These are phyloP conservation scores for Scaptomyza flava DNA, from an alignment of 2,888 invertebrate species.

Conservation along the genomic window DNA sequence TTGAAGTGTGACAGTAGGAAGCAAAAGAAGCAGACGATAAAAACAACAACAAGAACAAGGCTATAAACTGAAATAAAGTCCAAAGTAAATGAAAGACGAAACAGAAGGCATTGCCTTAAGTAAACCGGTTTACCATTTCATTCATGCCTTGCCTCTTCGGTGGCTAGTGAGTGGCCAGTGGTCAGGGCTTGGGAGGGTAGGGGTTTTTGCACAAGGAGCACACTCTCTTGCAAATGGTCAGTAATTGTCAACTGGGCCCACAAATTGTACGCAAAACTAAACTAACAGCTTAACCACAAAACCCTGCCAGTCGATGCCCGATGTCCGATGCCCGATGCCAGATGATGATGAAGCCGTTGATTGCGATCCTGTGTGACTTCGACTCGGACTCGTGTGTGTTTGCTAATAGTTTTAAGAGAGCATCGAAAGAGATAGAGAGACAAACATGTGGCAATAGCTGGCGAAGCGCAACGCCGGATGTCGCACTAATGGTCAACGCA, in stretches of 20 bases:
- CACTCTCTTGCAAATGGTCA: slow-evolving; percentile 20
- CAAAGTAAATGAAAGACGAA: slow-evolving; percentile 74
- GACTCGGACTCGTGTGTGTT: slow-evolving; percentile 45
- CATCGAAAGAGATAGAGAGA: slow-evolving; percentile 9
- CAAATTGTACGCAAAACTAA: slow-evolving; percentile 80
- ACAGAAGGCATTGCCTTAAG: slow-evolving; percentile 34
- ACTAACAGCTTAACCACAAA: slow-evolving; percentile 76
- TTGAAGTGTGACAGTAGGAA: slow-evolving; percentile 81
- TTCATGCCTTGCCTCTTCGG: slow-evolving; percentile 59
- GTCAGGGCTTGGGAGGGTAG: slow-evolving; percentile 37
- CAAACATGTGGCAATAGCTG: slow-evolving; percentile 56
- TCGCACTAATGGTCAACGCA: slow-evolving; percentile 82
- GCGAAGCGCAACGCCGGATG: slow-evolving; percentile 81
- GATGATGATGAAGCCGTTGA: slow-evolving; percentile 23
- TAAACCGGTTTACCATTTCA: slow-evolving; percentile 77
- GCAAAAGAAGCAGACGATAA: slow-evolving; percentile 31
- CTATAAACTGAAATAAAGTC: slow-evolving; percentile 59
- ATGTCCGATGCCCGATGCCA: slow-evolving; percentile 46
- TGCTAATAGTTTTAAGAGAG: slow-evolving; percentile 66
- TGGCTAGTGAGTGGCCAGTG: slow-evolving; percentile 41
- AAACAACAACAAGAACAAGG: slow-evolving; percentile 25
- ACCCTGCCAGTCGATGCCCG: slow-evolving; percentile 45
- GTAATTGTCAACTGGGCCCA: slow-evolving; percentile 77
- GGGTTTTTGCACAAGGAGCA: slow-evolving; percentile 10
- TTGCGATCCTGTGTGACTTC: slow-evolving; percentile 52